Conservation (phyloP, 2,888 invertebrate species). For the Polietes domitor region DNA sequence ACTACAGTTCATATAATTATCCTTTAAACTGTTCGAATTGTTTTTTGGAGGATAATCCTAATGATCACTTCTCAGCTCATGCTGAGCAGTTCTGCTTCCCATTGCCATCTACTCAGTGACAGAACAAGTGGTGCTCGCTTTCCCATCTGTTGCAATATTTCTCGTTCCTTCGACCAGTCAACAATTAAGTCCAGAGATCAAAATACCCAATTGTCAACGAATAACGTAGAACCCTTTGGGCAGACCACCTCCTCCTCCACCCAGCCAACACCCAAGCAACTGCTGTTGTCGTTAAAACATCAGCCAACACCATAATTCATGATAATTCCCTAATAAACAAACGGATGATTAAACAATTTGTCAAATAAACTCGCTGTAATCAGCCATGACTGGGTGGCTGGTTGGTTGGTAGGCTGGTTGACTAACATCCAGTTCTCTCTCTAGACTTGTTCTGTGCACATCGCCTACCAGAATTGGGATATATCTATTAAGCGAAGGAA, state of each 20-base stretch:
- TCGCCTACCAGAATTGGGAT: background rate
- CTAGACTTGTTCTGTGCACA: conserved; percentile 24
- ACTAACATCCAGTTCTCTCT: background rate
- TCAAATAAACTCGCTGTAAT: conserved; percentile 56
- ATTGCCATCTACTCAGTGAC: no score
- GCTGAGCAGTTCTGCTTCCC: background rate
- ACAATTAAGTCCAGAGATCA: background rate
- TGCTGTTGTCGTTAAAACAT: conserved; percentile 4
- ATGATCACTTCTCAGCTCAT: background rate
- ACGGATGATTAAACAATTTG: conserved; percentile 67
- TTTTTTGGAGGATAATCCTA: no score
- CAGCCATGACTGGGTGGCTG: conserved; percentile 37
- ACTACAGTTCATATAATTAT: no score
- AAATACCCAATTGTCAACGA: conserved; percentile 2
- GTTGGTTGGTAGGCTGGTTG: no score
- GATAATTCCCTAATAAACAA: conserved; percentile 62
- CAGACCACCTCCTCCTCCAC: conserved; percentile 4
- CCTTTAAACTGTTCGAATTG: no score
- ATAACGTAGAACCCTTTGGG: conserved; percentile 30
- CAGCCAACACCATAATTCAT: conserved; percentile 46
- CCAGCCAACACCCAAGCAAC: background rate
- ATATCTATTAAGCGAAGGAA: conserved; percentile 34
- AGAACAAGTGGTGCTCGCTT: background rate
- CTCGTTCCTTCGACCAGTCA: background rate
- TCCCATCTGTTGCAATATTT: conserved; percentile 10